These are phyloP conservation scores for Malaclemys terrapin DNA, from an alignment of 2,113 vertebrate species.

Conservation along the genomic window DNA sequence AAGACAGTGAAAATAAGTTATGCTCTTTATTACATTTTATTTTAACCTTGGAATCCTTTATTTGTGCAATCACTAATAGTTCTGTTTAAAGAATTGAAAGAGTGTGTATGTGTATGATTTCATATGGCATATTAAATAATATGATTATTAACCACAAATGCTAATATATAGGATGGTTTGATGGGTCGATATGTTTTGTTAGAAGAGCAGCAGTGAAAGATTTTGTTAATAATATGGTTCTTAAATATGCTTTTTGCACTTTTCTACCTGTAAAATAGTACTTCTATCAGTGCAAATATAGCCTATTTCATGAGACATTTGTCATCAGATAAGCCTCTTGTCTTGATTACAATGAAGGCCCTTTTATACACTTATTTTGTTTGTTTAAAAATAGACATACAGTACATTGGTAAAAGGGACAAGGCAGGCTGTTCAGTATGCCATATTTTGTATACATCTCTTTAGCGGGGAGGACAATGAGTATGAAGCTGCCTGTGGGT, in stretches of 20 bases:
- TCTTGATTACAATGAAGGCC: not conserved
- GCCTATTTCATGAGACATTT: slow-evolving; percentile 54
- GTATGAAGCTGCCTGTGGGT: slow-evolving; percentile 56
- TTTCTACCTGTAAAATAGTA: slow-evolving; percentile 16
- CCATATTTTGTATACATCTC: not conserved
- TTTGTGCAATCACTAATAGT: slow-evolving; percentile 23
- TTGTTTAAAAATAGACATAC: slow-evolving; percentile 9
- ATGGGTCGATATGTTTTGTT: not conserved
- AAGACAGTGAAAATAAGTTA: not conserved
- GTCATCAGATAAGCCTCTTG: not conserved
- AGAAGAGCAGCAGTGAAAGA: slow-evolving; percentile 1
- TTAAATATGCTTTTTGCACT: not conserved
- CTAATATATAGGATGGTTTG: not conserved
- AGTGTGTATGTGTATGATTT: not conserved
- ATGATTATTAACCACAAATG: not conserved
- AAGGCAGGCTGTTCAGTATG: not conserved
- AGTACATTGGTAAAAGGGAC: slow-evolving; percentile 41
- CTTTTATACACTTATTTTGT: slow-evolving; percentile 41
- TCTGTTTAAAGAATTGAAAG: not conserved
- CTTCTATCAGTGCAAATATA: slow-evolving; percentile 22
- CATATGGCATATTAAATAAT: not conserved
- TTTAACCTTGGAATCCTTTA: not conserved
- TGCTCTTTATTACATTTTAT: not conserved
- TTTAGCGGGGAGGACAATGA: not conserved
- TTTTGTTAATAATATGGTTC: not conserved